Evolutionary conservation across 2,797 vertebrate species (phyloP), one percentile per base, ranked within the genome.

Genomic region (Fistularia tabacaria): DNA sequence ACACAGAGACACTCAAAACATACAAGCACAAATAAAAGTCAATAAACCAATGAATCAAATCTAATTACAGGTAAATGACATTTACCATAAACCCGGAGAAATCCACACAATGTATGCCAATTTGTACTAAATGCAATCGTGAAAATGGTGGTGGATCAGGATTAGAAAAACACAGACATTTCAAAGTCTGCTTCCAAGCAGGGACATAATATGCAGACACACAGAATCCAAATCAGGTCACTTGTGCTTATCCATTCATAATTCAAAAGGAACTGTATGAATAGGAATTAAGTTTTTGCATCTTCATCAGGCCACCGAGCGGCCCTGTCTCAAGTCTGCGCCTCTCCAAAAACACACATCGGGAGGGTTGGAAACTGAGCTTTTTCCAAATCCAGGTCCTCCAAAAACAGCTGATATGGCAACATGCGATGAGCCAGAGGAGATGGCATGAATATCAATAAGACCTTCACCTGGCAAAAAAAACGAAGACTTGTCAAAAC

Each of bases 261-360:
- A 87, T 83, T 84, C 71, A 86, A 74, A 38, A 14, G 56, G 45
- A 59, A 73, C 53, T 74, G 64, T 71, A 70, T 83, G 76, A 84
- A 85, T 85, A 73, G 81, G 74, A 69, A 75, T 48, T 62, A 66
- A 66, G 63, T 67, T 81, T 79, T 25, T 72, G 54, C 67, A 64
- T 84, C 77, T 86, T 85, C 67, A 74, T 73, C 77, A 79, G 55
- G 4, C 43, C 64, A 62, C 68, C 45, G 69, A 11, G 54, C 59
- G 55, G 49, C 57, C 65, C n/a, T 44, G 43, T 44, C 43, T 75
- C 49, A 72, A 38, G 9, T 59, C 7, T 9, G 46, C 15, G 36
- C 52, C 54, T 43, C 41, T 55, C 44, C 3, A 47, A 73, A 63
- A 53, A 63, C 45, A 58, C 57, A 48, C 42, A 68, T 68, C 51